These are phyloP conservation scores for Sphaerophoria rueppellii DNA, from an alignment of 2,888 invertebrate genomes.

Conservation along the genomic window DNA sequence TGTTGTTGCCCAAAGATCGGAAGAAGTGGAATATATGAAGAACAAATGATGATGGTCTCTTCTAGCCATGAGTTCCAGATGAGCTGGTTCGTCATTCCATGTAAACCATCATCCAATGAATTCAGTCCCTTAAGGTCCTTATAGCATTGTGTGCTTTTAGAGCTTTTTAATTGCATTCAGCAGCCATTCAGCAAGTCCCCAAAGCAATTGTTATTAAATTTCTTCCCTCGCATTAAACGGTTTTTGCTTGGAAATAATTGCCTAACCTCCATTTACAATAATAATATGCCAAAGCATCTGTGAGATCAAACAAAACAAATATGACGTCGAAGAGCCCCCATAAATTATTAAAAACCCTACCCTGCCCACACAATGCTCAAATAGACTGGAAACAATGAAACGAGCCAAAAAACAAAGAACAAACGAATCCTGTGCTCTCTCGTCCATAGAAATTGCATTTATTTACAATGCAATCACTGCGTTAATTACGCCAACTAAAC, in stretches of 20 bases:
- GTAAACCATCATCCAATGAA: too few relatives aligned
- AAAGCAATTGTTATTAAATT: not conserved
- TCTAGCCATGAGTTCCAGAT: too few relatives aligned
- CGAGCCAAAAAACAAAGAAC: constrained; percentile 8
- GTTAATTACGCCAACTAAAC: constrained; percentile 70
- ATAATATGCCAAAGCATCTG: not conserved
- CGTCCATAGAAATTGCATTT: constrained; percentile 56
- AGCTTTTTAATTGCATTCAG: not conserved
- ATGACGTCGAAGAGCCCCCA: not conserved
- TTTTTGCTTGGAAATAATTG: not conserved
- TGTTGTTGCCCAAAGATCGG: too few relatives aligned
- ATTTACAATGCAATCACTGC: constrained; percentile 72
- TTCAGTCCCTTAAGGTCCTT: too few relatives aligned
- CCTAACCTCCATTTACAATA: not conserved
- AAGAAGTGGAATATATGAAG: too few relatives aligned
- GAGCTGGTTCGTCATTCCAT: too few relatives aligned
- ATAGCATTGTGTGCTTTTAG: not conserved
- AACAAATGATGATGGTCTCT: too few relatives aligned
- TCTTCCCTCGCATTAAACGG: not conserved
- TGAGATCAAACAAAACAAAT: not conserved
- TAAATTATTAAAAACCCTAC: not conserved
- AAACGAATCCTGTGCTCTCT: constrained; percentile 46
- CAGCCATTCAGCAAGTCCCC: not conserved
- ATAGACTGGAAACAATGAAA: not conserved
- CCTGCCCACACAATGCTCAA: not conserved